Evolutionary conservation across 2,888 invertebrate species (phyloP).

Genomic region (Drosophila atroscutellata): DNA sequence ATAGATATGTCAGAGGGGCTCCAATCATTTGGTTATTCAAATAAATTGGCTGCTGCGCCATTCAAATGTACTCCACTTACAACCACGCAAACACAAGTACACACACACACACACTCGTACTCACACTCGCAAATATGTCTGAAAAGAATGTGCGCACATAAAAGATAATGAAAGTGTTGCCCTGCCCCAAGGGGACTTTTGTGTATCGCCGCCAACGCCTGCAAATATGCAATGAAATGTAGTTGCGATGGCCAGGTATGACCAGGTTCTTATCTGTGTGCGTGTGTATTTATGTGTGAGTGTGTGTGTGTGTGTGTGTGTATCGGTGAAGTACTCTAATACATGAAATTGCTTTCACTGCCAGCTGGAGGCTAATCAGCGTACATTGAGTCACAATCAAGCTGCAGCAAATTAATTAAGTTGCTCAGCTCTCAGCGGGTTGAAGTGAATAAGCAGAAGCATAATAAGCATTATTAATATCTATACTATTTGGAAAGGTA

Average conservation of each 20-base stretch:
- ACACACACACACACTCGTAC: neutral
- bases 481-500: neutral
- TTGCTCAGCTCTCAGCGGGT: slow-evolving; percentile 11
- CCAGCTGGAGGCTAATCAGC: slow-evolving; percentile 42
- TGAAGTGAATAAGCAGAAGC: no score
- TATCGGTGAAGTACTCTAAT: slow-evolving; percentile 27
- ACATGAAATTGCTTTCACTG: slow-evolving; percentile 26
- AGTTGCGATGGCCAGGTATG: slow-evolving; percentile 37
- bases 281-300: neutral
- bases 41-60: slow-evolving; percentile 47
- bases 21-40: slow-evolving; percentile 61
- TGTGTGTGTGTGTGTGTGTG: neutral
- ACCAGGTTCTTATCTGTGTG: neutral
- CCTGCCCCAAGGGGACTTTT: slow-evolving; percentile 23
- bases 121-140: slow-evolving; percentile 15
- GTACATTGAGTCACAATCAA: slow-evolving; percentile 16
- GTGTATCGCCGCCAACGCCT: slow-evolving; percentile 15
- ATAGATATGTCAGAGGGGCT: slow-evolving; percentile 29
- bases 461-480: neutral
- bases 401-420: slow-evolving; percentile 34
- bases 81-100: neutral
- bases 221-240: slow-evolving; percentile 53
- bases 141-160: slow-evolving; percentile 54
- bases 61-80: slow-evolving; percentile 20
- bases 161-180: slow-evolving; percentile 71